phyloP scores from a whole-genome alignment of 2,113 vertebrate genomes.

The Cathartes aura region DNA sequence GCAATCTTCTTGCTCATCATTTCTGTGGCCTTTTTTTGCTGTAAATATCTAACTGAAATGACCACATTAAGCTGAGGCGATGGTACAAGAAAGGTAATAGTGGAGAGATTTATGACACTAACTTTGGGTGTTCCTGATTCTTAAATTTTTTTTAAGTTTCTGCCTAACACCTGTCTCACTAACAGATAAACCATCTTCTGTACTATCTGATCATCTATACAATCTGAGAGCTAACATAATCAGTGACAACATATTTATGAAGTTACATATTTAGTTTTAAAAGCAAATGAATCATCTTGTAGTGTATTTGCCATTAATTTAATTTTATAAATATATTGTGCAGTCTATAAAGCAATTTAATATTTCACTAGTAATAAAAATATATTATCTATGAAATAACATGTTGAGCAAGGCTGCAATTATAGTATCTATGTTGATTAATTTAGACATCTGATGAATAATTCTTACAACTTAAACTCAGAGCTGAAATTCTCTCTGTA shows the following conservation, averaged over 20 bases:
- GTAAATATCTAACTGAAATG: neutral
- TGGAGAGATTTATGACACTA: neutral
- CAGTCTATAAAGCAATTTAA: neutral
- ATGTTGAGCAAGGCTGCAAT: neutral
- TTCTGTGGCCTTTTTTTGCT: neutral
- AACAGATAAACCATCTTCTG: neutral
- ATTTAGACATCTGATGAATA: neutral
- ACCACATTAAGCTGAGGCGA: neutral
- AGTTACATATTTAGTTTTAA: neutral
- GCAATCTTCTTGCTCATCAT: neutral
- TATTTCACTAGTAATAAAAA: neutral
- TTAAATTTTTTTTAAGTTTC: neutral
- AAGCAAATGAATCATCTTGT: neutral
- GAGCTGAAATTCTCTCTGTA: neutral
- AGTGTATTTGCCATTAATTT: neutral
- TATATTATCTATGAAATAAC: neutral
- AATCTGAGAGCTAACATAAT: neutral
- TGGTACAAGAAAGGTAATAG: neutral
- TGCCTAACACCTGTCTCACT: neutral
- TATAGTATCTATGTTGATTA: neutral
- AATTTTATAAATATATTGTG: neutral
- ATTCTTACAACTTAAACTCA: neutral
- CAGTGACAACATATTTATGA: neutral
- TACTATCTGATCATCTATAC: neutral
- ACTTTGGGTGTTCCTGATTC: neutral